Conservation (phyloP, 1,140 invertebrate species). For the Cydia pomonella region DNA sequence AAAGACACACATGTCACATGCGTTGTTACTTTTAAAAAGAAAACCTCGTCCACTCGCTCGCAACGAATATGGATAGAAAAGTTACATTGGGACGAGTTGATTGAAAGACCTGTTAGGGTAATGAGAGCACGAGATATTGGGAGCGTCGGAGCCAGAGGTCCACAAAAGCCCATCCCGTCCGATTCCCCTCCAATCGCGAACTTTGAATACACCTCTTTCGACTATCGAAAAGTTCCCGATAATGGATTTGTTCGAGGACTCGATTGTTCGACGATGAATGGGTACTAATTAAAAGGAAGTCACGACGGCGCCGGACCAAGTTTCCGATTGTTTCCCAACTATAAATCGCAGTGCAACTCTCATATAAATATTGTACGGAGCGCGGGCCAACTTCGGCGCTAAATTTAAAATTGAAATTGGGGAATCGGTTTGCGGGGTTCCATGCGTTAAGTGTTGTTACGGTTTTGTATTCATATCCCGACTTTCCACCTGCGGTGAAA, state of each 20-base stretch:
- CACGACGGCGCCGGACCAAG: conserved; percentile 68
- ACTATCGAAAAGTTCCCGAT: conserved; percentile 76
- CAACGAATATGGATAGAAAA: conserved; percentile 7
- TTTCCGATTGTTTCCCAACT: conserved; percentile 74
- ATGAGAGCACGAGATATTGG: conserved; percentile 4
- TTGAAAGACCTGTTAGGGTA: conserved; percentile 6
- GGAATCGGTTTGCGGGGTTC: conserved; percentile 45
- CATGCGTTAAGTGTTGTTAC: conserved; percentile 47
- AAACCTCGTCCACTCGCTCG: conserved; percentile 8
- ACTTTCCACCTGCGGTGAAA: conserved; percentile 1
- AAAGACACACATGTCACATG: background rate
- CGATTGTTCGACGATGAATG: conserved; percentile 78
- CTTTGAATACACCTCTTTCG: conserved; percentile 73
- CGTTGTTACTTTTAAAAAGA: background rate
- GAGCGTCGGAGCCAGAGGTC: conserved; percentile 42
- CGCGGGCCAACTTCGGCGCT: conserved; percentile 63
- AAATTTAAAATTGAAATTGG: conserved; percentile 73
- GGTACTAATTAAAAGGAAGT: conserved; percentile 79
- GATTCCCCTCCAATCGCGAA: conserved; percentile 62
- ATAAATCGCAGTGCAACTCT: conserved; percentile 69
- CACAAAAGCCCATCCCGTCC: conserved; percentile 49
- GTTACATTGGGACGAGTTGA: background rate
- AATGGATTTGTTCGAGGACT: conserved; percentile 75
- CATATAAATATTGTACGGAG: conserved; percentile 71
- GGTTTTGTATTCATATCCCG: conserved; percentile 32